Evolutionary conservation across 2,888 invertebrate species (phyloP).

Genomic region (Embidobia sp.): DNA sequence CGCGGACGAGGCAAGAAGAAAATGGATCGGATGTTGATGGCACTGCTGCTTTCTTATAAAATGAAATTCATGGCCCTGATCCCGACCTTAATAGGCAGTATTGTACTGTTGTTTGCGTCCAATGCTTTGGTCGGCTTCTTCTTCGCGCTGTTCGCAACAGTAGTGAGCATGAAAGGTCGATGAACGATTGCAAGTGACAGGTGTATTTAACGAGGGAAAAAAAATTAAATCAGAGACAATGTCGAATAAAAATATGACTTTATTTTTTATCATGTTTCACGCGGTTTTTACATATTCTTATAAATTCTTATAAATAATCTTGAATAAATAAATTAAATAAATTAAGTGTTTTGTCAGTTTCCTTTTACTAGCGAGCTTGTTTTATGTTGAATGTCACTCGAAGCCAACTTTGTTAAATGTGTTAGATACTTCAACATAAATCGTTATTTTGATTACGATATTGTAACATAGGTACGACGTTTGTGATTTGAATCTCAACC

Average conservation of each 20-base stretch:
- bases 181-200: constrained; percentile 55
- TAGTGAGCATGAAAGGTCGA: constrained; percentile 86
- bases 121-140: constrained; percentile 93
- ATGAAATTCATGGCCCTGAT: constrained; percentile 90
- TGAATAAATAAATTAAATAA: constrained; percentile 70
- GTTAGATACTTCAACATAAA: constrained; percentile 42
- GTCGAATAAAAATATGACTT: constrained; percentile 62
- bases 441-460: constrained; percentile 40
- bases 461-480: constrained; percentile 30
- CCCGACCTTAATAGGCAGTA: constrained; percentile 87
- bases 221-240: constrained; percentile 33
- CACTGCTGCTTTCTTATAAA: constrained; percentile 91
- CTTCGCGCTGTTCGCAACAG: constrained; percentile 92
- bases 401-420: constrained; percentile 54
- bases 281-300: constrained; percentile 63
- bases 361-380: constrained; percentile 51
- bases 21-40: constrained; percentile 87
- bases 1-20: constrained; percentile 76
- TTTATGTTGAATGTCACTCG: constrained; percentile 52
- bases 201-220: constrained; percentile 28
- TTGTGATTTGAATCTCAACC: constrained; percentile 43
- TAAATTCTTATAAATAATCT: constrained; percentile 62
- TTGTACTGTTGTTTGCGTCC: constrained; percentile 88
- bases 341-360: constrained; percentile 57
- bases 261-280: constrained; percentile 65